Conservation (phyloP, 2,888 invertebrate species). For the Pollenia labialis region DNA sequence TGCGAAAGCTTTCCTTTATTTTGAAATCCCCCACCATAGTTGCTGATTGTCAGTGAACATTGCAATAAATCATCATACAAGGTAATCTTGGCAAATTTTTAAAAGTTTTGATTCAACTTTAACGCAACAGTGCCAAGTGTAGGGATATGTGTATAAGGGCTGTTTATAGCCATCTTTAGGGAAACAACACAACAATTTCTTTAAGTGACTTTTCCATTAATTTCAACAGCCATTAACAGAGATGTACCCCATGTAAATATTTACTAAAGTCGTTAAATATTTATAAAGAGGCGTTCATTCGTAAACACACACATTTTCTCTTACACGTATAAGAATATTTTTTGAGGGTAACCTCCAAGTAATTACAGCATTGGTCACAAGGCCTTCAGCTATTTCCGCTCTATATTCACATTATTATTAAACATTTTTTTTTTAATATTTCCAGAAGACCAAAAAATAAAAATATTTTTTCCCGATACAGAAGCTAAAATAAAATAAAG, state of each 20-base stretch:
- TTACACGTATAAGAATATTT: background rate
- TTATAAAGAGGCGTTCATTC: constrained; percentile 53
- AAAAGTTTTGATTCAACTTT: too few species aligned
- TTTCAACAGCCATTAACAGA: constrained; percentile 27
- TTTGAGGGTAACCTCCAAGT: constrained; percentile 64
- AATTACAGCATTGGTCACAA: constrained; percentile 71
- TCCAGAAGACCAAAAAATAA: background rate
- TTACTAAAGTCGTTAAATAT: constrained; percentile 20
- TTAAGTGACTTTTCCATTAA: constrained; percentile 19
- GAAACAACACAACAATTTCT: background rate
- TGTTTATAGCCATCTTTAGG: constrained; percentile 25
- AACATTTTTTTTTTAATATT: constrained; percentile 16
- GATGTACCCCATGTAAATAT: constrained; percentile 28
- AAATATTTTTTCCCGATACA: constrained; percentile 52
- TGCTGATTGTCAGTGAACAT: too few species aligned
- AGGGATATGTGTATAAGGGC: constrained; percentile 27
- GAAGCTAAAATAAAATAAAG: constrained; percentile 65
- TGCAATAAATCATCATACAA: too few species aligned
- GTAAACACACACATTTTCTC: background rate
- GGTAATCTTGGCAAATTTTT: too few species aligned
- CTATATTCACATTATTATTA: constrained; percentile 69
- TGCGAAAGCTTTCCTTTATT: too few species aligned
- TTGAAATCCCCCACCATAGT: too few species aligned
- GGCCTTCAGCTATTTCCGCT: constrained; percentile 73
- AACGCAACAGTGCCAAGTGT: too few species aligned